phyloP scores from a whole-genome alignment of 2,888 invertebrate genomes.

The Drosophila diplacantha region DNA sequence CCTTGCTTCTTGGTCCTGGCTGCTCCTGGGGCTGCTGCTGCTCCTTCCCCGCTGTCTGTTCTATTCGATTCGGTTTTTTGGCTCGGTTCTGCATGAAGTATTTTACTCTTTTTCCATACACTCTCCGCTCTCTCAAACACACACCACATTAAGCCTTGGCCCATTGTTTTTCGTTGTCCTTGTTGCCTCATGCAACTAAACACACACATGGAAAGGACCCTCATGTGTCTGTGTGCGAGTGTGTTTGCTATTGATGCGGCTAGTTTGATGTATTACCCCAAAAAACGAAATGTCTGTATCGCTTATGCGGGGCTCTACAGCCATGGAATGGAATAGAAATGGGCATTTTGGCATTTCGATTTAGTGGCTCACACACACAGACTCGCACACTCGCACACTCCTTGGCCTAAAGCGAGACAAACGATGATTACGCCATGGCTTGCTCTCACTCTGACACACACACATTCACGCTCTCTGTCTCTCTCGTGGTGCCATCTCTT shows the following conservation, averaged over 20 bases:
- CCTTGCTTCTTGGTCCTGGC: constrained; percentile 9
- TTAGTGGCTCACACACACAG: constrained; percentile 57
- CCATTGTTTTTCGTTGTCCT: constrained; percentile 70
- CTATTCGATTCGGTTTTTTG: constrained; percentile 57
- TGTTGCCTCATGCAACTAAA: constrained; percentile 67
- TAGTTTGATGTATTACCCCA: constrained; percentile 76
- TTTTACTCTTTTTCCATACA: constrained; percentile 65
- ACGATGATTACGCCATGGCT: constrained; percentile 72
- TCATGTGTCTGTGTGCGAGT: constrained; percentile 3
- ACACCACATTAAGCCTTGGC: constrained; percentile 64
- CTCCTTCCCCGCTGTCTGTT: constrained; percentile 25
- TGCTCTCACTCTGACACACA: constrained; percentile 63
- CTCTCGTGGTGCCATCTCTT: constrained; percentile 4
- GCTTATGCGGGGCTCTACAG: constrained; percentile 70
- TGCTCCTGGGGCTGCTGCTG: constrained; percentile 22
- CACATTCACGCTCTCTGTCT: constrained; percentile 6
- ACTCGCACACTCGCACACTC: constrained; percentile 8
- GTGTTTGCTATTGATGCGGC: constrained; percentile 72
- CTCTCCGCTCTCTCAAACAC: constrained; percentile 26
- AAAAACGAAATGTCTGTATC: constrained; percentile 73
- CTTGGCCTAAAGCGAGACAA: constrained; percentile 55
- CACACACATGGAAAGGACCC: constrained; percentile 38
- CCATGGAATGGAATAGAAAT: constrained; percentile 64
- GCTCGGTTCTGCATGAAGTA: constrained; percentile 71
- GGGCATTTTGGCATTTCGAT: constrained; percentile 74